phyloP scores from a whole-genome alignment of 1,140 invertebrate genomes.

The Rhysida immarginata region DNA sequence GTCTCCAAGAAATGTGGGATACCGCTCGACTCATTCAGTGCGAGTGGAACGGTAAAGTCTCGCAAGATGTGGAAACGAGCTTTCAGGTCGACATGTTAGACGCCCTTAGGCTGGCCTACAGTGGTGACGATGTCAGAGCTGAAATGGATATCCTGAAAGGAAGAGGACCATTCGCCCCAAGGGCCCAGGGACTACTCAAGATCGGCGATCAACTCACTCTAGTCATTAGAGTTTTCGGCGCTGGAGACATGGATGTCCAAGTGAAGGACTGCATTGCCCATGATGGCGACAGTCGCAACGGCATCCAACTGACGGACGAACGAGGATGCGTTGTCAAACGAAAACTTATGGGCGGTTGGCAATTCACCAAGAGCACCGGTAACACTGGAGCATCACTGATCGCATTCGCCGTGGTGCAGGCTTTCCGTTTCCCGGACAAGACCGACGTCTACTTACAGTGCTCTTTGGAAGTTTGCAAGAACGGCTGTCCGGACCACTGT shows the following conservation, averaged over 20 bases:
- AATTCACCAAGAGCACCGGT: constrained; percentile 55
- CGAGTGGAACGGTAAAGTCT: constrained; percentile 63
- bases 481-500: constrained; percentile 43
- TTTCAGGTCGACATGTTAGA: constrained; percentile 63
- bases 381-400: constrained; percentile 57
- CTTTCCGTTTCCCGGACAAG: constrained; percentile 75
- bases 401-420: constrained; percentile 62
- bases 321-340: constrained; percentile 60
- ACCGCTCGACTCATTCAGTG: constrained; percentile 58
- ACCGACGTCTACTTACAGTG: constrained; percentile 73
- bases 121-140: constrained; percentile 62
- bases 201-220: constrained; percentile 69
- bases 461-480: constrained; percentile 68
- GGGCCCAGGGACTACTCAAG: constrained; percentile 58
- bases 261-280: constrained; percentile 54
- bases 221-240: constrained; percentile 62
- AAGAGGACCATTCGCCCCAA: constrained; percentile 54
- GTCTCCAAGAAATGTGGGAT: constrained; percentile 47
- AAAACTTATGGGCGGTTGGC: constrained; percentile 65
- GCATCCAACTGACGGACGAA: constrained; percentile 50
- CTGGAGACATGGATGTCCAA: constrained; percentile 56
- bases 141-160: constrained; percentile 59
- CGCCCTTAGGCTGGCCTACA: constrained; percentile 63
- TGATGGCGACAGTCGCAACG: constrained; percentile 45
- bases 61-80: constrained; percentile 52